Percentiles rank a stretch among this genome's conserved stretches.
These are phyloP conservation scores for Drosophila prolongata DNA, from an alignment of 2,888 invertebrate species.

Conservation along the genomic window DNA sequence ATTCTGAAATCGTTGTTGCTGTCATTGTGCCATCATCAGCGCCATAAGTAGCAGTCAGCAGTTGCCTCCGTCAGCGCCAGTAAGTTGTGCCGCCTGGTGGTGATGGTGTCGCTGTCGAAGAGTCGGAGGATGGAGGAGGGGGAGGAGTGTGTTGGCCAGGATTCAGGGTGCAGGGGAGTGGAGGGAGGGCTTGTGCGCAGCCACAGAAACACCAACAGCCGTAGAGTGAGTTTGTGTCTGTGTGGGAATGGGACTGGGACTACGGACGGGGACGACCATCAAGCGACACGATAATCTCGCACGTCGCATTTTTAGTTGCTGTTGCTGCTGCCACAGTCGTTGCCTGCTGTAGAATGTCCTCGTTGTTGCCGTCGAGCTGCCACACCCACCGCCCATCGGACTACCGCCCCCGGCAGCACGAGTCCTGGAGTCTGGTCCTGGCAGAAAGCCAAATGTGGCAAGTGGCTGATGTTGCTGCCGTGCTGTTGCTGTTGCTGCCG, in stretches of 20 bases:
- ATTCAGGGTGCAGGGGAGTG: background rate
- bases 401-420: constrained; percentile 17
- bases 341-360: constrained; percentile 7
- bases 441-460: constrained; percentile 78
- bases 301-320: constrained; percentile 81
- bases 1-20: constrained; percentile 49
- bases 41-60: constrained; percentile 72
- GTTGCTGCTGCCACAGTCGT: constrained; percentile 56
- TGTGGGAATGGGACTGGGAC: constrained; percentile 36
- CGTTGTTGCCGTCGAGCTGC: constrained; percentile 33
- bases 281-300: constrained; percentile 81
- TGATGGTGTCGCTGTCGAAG: constrained; percentile 36
- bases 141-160: background rate
- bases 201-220: constrained; percentile 68
- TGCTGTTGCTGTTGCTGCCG: constrained; percentile 38
- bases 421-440: constrained; percentile 58
- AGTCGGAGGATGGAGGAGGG: constrained; percentile 17
- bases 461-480: constrained; percentile 65
- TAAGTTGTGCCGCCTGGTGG: constrained; percentile 67
- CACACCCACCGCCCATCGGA: constrained; percentile 30
- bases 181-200: constrained; percentile 41
- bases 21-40: constrained; percentile 76
- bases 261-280: constrained; percentile 66
- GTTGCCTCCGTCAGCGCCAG: constrained; percentile 51
- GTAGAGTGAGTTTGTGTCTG: constrained; percentile 27